These are phyloP conservation scores for Rhynchotus rufescens DNA, from an alignment of 2,797 vertebrate species.

Conservation along the genomic window DNA sequence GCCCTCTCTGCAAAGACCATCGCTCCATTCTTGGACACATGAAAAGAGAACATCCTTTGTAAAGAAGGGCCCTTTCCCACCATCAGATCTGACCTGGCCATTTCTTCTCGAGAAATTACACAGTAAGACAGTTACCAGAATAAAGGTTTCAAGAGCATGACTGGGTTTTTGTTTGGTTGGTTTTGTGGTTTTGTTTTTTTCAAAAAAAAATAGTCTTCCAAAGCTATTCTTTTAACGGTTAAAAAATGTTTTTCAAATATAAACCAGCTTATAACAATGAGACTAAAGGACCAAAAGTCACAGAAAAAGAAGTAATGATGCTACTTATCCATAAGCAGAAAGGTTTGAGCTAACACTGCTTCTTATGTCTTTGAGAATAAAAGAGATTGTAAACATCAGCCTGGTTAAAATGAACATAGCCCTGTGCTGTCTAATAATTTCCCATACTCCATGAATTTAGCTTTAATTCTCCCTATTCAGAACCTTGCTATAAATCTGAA, in stretches of 20 bases:
- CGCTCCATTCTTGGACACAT: not conserved
- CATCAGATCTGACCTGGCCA: conserved; percentile 52
- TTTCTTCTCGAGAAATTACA: conserved; percentile 2
- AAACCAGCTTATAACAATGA: not conserved
- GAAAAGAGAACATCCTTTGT: conserved; percentile 50
- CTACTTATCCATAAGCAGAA: not conserved
- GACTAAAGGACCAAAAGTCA: not conserved
- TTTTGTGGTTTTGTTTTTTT: no score
- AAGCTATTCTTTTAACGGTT: not conserved
- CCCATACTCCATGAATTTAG: not conserved
- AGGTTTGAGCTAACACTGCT: not conserved
- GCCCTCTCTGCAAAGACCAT: conserved; percentile 32
- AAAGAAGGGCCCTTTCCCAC: conserved; percentile 41
- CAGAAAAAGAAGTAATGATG: not conserved
- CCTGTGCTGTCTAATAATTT: not conserved
- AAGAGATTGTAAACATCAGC: not conserved
- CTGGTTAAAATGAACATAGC: not conserved
- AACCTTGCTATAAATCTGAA: not conserved
- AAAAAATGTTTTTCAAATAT: not conserved
- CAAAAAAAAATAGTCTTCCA: not conserved
- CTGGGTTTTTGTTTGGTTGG: not conserved
- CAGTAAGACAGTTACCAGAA: not conserved
- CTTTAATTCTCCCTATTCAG: not conserved
- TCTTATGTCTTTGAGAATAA: not conserved
- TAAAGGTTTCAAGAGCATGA: not conserved